A percentile compares a stretch with the other conserved stretches of the same genome.
These are phyloP conservation scores for Gnathonemus echidnorhynchus DNA, from an alignment of 2,113 vertebrate species.

Conservation along the genomic window DNA sequence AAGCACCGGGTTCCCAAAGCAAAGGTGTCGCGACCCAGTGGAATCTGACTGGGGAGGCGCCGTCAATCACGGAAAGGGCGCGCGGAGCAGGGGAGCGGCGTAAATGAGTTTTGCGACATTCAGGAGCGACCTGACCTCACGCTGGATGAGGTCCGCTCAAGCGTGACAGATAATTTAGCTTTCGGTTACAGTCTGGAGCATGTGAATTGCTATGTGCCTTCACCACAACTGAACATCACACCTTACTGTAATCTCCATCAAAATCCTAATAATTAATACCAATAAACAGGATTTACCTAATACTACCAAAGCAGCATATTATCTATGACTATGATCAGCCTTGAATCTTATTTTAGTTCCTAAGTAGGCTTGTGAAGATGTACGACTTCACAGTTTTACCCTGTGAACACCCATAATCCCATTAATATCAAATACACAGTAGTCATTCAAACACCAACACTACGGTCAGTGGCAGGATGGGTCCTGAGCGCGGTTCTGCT, in stretches of 20 bases:
- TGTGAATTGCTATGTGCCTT: background rate
- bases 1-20: background rate
- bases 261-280: background rate
- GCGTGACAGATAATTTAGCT: background rate
- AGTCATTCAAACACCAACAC: background rate
- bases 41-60: background rate
- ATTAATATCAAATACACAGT: background rate
- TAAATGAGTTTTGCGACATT: background rate
- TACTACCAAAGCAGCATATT: background rate
- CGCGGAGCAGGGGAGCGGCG: background rate
- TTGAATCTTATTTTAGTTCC: background rate
- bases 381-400: background rate
- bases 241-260: background rate
- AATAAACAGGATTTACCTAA: background rate
- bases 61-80: background rate
- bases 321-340: background rate
- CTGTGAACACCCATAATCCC: background rate
- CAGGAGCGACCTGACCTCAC: background rate
- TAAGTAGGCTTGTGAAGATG: background rate
- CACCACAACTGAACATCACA: background rate
- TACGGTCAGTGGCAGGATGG: background rate
- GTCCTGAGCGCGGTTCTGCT: background rate
- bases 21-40: background rate
- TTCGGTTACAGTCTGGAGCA: background rate
- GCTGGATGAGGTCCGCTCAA: background rate